Percentiles rank a stretch among this genome's conserved stretches.
These are phyloP conservation scores for Phalacrocorax pelagicus DNA, from an alignment of 2,113 vertebrate species.

Conservation along the genomic window DNA sequence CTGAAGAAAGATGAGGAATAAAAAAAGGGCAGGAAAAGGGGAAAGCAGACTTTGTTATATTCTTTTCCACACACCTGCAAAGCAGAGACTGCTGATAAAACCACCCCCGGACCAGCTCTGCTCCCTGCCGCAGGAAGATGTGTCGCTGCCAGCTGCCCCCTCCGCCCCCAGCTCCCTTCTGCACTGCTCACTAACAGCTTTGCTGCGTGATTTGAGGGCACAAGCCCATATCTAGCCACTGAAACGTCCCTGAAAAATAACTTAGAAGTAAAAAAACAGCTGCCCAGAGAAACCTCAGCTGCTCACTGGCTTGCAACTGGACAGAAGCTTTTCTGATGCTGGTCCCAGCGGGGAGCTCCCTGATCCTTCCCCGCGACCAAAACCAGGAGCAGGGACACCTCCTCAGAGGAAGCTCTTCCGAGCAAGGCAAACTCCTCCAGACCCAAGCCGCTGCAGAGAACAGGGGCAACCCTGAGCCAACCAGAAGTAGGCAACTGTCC, in stretches of 20 bases:
- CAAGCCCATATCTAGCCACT: neutral
- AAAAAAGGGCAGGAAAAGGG: neutral
- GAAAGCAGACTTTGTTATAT: neutral
- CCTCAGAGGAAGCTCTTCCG: neutral
- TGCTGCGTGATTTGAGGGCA: rapidly evolving
- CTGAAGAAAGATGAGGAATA: neutral
- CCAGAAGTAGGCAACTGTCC: neutral
- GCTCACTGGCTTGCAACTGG: neutral
- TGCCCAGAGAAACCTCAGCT: neutral
- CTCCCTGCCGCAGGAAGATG: neutral
- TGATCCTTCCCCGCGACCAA: rapidly evolving
- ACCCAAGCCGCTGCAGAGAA: neutral
- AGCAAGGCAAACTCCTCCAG: neutral
- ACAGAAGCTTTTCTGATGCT: neutral
- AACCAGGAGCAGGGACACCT: neutral
- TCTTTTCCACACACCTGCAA: neutral
- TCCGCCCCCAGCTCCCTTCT: neutral
- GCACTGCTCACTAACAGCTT: rapidly evolving
- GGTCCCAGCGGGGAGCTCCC: neutral
- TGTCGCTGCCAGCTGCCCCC: neutral
- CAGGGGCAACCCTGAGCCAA: neutral
- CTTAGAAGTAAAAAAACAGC: neutral
- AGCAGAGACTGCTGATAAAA: neutral
- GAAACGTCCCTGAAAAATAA: neutral
- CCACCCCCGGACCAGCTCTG: rapidly evolving